Evolutionary conservation across 2,797 vertebrate species (phyloP).

Genomic region (Furcifer pardalis): DNA sequence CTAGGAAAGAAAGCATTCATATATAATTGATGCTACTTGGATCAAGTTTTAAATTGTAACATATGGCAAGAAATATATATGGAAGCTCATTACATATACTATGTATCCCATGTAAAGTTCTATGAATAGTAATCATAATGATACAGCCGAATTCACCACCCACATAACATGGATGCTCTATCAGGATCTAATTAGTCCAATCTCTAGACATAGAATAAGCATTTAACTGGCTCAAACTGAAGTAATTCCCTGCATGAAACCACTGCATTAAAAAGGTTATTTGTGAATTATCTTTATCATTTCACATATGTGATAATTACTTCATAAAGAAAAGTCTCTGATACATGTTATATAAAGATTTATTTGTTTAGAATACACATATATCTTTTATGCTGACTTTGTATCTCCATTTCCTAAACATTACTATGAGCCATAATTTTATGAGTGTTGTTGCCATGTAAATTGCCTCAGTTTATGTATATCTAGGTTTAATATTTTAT

Average conservation of each 20-base stretch:
- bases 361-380: background rate
- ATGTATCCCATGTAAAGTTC: too few species aligned
- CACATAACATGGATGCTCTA: background rate
- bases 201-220: background rate
- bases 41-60: background rate
- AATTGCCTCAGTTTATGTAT: constrained; percentile 24
- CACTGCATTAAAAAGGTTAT: background rate
- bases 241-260: background rate
- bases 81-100: too few species aligned
- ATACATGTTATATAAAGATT: background rate
- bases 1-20: background rate
- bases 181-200: background rate
- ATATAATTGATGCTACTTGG: background rate
- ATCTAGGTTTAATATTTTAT: constrained; percentile 13
- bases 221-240: background rate
- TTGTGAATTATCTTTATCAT: background rate
- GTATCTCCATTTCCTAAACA: background rate
- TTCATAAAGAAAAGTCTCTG: constrained; percentile 4
- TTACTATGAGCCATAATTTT: background rate
- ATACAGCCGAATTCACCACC: background rate
- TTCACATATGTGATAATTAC: background rate
- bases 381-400: background rate
- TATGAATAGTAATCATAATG: background rate
- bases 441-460: background rate
- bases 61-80: background rate